Evolutionary conservation across 2,888 invertebrate genomes (phyloP).

Genomic region (Labia minor): DNA sequence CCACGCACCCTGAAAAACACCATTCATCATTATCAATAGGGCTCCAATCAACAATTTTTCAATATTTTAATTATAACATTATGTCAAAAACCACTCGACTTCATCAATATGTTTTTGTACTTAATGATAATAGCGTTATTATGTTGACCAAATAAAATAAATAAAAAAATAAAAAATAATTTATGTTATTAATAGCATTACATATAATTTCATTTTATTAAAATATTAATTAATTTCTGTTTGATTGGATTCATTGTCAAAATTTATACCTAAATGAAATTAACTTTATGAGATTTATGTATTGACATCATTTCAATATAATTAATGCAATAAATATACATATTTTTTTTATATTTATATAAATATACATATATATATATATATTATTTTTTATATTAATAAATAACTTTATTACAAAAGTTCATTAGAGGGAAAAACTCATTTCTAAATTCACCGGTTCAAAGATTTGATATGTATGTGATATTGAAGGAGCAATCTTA

Average conservation of each 20-base stretch:
- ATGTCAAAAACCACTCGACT: too few species aligned
- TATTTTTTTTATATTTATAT: not conserved
- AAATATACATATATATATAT: too few species aligned
- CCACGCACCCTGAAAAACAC: not conserved
- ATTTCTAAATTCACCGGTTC: too few species aligned
- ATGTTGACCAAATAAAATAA: not conserved
- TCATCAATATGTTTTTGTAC: not conserved
- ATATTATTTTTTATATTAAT: too few species aligned
- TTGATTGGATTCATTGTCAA: slow-evolving; percentile 13
- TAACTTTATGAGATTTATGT: slow-evolving; percentile 2
- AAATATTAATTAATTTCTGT: slow-evolving; percentile 13
- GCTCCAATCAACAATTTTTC: too few species aligned
- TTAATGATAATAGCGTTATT: not conserved
- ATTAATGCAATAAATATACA: not conserved
- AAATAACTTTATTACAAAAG: too few species aligned
- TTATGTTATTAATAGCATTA: not conserved
- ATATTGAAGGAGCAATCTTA: too few species aligned
- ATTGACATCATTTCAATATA: slow-evolving; percentile 13
- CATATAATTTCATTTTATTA: slow-evolving; percentile 5
- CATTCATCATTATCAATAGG: too few species aligned
- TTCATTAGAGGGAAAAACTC: too few species aligned
- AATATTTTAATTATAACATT: too few species aligned
- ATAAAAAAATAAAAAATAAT: too few species aligned
- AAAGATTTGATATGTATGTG: too few species aligned
- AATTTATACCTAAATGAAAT: slow-evolving; percentile 13